Conservation (phyloP, 2,888 invertebrate genomes). For the Volucella inanis region DNA sequence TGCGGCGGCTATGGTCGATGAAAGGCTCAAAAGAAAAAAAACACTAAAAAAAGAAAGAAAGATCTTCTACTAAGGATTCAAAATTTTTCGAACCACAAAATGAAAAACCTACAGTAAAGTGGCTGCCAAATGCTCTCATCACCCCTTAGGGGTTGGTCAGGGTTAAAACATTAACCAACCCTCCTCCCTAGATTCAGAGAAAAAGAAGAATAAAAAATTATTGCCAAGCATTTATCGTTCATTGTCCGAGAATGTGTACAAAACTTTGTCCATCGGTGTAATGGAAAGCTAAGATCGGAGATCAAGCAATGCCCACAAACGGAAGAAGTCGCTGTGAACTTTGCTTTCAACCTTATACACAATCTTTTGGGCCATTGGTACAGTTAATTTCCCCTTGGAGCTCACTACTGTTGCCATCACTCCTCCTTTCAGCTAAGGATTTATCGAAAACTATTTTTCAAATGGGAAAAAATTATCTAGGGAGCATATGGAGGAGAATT, state of each 20-base stretch:
- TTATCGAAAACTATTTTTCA: conserved; percentile 70
- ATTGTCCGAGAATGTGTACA: conserved; percentile 28
- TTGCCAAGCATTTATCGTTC: conserved; percentile 51
- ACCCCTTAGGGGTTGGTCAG: conserved; percentile 1
- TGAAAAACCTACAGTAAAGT: not conserved
- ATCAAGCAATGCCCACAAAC: not conserved
- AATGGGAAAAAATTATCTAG: conserved; percentile 54
- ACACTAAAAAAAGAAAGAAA: not conserved
- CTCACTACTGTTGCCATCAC: conserved; percentile 12
- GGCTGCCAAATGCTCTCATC: not conserved
- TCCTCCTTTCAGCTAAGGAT: conserved; percentile 19
- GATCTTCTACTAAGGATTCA: conserved; percentile 13
- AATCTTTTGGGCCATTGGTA: conserved; percentile 40
- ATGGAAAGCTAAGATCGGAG: conserved; percentile 48
- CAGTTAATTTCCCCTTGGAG: conserved; percentile 62
- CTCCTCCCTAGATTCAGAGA: not conserved
- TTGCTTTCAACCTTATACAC: not conserved
- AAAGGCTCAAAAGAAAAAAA: not conserved
- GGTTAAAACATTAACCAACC: conserved; percentile 16
- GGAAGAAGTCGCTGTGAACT: conserved; percentile 5
- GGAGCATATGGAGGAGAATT: conserved; percentile 66
- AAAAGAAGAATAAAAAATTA: conserved; percentile 47
- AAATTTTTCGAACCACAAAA: conserved; percentile 6
- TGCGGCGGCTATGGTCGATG: not conserved
- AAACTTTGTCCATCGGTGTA: conserved; percentile 50